Conservation (phyloP, 2,113 vertebrate genomes). For the Eptatretus burgeri region DNA sequence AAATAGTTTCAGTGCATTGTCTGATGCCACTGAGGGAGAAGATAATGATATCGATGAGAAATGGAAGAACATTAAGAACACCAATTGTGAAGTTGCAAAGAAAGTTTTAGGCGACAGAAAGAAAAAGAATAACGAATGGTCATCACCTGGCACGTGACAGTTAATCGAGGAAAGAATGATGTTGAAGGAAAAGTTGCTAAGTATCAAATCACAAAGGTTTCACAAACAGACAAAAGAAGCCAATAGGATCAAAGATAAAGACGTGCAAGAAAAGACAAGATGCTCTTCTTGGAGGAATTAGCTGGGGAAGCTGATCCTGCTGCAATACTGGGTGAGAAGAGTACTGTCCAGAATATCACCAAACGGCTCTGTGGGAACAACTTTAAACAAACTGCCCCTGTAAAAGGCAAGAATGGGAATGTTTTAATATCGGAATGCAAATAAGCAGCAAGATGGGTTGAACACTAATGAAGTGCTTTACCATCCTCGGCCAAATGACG, state of each 20-base stretch:
- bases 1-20: background rate
- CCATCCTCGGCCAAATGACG: background rate
- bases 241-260: slow-evolving; percentile 7
- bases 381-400: slow-evolving; percentile 3
- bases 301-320: slow-evolving; percentile 6
- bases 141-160: background rate
- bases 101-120: background rate
- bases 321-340: background rate
- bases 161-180: background rate
- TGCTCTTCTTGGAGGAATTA: slow-evolving; percentile 8
- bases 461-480: slow-evolving; percentile 10
- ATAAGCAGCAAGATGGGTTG: slow-evolving; percentile 8
- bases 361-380: slow-evolving; percentile 7
- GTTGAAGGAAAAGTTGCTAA: background rate
- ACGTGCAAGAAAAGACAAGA: slow-evolving; percentile 10
- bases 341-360: slow-evolving; percentile 9
- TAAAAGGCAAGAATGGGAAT: slow-evolving; percentile 9
- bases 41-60: background rate
- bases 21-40: background rate
- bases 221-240: background rate
- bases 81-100: background rate
- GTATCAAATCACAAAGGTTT: no score
- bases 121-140: background rate
- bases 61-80: background rate
- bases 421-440: slow-evolving; percentile 5